Evolutionary conservation across 1,140 invertebrate genomes (phyloP), one percentile per base, ranked within the genome.

Genomic region (Halotydeus destructor): DNA sequence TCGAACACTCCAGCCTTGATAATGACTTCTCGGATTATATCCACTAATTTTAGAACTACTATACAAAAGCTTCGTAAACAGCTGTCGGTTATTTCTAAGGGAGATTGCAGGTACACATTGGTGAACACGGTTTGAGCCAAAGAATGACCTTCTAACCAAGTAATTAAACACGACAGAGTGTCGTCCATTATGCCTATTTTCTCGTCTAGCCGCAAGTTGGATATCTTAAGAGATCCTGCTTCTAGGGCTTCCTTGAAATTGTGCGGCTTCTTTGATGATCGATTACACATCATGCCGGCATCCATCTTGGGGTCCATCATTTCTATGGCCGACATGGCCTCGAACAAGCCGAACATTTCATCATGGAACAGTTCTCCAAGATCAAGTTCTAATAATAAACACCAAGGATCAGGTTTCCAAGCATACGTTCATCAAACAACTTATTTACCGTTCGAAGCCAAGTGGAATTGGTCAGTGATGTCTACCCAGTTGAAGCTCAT

Each of bases 251-350:
- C 43, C 31, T 50, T 45, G 43, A 94, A 85, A 40, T 74, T 85
- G n/a, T 84, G 69, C 26, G 83, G 74, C 58, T 81, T 74, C 52
- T 78, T 73, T 56, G 56, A 45, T 52, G 57, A 51, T 54, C 79
- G 68, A 61, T 94, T 93, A 56, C 85, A 91, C 49, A 86, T 60
- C 86, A 97, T 94, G 19, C 89, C 89, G 31, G 86, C 86, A 69
- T 97, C 91, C 91, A 97, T 97, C 69, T 97, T 97, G 1, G 88
- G 86, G 62, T 97, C 89, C 89, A 96, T 96, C 82, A 97, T 93
- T 62, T 96, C 91, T 56, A 97, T 96, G 0, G 91, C 91, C 8
- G 86, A 93, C 91, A 97, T 97, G 0, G 89, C 89, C 62, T 97
- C 91, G 67, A 93, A 93, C 16, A 96, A 62, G 1, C 85, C 85